phyloP scores from a whole-genome alignment of 2,797 vertebrate species.

The Melanotaenia nigrans region DNA sequence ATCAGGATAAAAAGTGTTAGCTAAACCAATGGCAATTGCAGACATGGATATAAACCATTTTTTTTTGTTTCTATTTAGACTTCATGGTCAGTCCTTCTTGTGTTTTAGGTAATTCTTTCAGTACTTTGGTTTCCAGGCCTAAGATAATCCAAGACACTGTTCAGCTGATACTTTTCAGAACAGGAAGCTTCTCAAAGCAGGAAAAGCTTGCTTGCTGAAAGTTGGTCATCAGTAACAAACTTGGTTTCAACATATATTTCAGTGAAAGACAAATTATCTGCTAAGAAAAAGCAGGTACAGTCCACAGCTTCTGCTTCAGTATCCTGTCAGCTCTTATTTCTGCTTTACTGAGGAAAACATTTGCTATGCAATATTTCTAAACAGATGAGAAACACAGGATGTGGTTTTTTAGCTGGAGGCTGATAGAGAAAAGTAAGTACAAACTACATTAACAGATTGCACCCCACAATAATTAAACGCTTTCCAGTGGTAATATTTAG shows the following conservation, averaged over 20 bases:
- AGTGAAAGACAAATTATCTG: background rate
- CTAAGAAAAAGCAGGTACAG: too few relatives aligned
- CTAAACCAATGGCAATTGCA: background rate
- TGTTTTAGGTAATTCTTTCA: background rate
- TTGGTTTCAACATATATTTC: background rate
- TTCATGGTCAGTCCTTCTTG: background rate
- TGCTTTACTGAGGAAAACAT: slow-evolving; percentile 4
- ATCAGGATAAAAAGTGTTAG: background rate
- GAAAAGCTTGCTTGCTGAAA: background rate
- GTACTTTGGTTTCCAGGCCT: background rate
- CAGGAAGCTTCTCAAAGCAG: background rate
- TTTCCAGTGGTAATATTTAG: background rate
- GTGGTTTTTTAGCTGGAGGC: slow-evolving; percentile 45
- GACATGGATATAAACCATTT: background rate
- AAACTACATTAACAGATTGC: background rate
- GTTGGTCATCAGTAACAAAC: background rate
- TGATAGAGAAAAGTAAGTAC: background rate
- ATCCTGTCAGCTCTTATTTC: background rate
- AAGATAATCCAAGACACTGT: background rate
- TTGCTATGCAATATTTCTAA: slow-evolving; percentile 9
- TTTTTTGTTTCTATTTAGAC: background rate
- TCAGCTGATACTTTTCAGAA: background rate
- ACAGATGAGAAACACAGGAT: slow-evolving; percentile 56
- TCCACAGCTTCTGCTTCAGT: background rate
- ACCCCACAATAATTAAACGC: background rate